Base-by-base conservation (phyloP, 2,113 vertebrate species). In the Eretmochelys imbricata region DNA sequence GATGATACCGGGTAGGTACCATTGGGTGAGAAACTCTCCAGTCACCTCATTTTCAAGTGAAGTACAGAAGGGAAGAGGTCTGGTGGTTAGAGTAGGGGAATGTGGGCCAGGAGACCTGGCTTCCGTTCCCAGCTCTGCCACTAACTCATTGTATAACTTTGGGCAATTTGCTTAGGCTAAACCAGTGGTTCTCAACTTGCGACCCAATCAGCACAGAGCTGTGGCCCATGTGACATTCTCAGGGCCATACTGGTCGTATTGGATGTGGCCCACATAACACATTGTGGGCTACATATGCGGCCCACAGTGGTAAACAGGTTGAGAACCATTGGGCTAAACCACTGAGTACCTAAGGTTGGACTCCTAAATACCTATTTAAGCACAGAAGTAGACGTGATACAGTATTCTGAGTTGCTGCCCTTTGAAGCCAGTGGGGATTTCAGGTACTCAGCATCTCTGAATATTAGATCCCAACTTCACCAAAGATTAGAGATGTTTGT, bases 1-100 rank as follows among this genome's bases (percentile, higher is more conserved):
- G 98, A 99, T 76, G 97, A 99, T 87, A 98, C 97, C 1, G 99
- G 99, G 99, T 99, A 98, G 16, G 99, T 99, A 84, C 24, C 3
- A 0, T 3, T 8, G 10, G 0, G 1, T 22, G 81, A 69, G 50
- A 76, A 79, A 38, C 0, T 0, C 3, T 49, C 42, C 29, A n/a
- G 10, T 38, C n/a, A 22, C 35, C 65, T 72, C n/a, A 72, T 72
- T 81, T 9, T 35, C 35, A 35, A 55, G 13, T 10, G 46, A n/a
- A 25, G 8, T 49, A 3, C 27, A 62, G 48, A 82, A 79, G 5
- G 24, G 59, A 76, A 38, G 65, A 72, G n/a, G 16, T 9, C 17
- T 3, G 82, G 11, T 2, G 16, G 6, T 25, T 2, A 25, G 31
- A 84, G 54, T 17, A 27, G 19, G 3, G 4, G 22, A 25, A 25